A percentile compares a stretch with the other conserved stretches of the same genome.
phyloP scores from a whole-genome alignment of 2,888 invertebrate species.

The Hirtodrosophila trivittata region DNA sequence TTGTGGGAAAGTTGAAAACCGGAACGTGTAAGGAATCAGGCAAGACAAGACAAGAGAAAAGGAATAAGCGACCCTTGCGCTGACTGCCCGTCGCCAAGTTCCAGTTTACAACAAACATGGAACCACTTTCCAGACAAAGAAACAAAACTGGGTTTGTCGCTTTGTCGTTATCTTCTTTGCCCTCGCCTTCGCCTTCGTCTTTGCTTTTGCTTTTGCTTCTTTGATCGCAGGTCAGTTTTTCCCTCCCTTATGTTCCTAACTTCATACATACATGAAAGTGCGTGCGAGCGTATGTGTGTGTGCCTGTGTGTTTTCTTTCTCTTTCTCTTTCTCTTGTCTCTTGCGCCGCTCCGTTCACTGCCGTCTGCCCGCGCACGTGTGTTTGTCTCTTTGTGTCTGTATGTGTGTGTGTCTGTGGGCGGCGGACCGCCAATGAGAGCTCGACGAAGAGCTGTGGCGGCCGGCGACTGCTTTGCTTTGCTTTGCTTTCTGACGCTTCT shows the following conservation, averaged over 20 bases:
- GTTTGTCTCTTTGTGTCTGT: conserved; percentile 17
- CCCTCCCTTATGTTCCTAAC: conserved; percentile 48
- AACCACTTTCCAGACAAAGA: conserved; percentile 1
- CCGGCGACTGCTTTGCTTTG: conserved; percentile 24
- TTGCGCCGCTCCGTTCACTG: conserved; percentile 22
- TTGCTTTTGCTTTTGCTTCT: conserved; percentile 27
- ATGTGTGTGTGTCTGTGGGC: conserved; percentile 23
- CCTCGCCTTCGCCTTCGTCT: too few species aligned
- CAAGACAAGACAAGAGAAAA: conserved; percentile 5
- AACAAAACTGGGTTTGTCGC: conserved; percentile 9
- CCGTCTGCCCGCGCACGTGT: conserved; percentile 48
- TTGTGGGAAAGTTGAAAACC: conserved; percentile 44
- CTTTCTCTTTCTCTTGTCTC: conserved; percentile 23
- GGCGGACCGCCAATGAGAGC: conserved; percentile 26
- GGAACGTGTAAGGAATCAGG: conserved; percentile 13
- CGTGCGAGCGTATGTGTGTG: conserved; percentile 18
- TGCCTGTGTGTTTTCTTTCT: conserved; percentile 11
- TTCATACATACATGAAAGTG: conserved; percentile 4
- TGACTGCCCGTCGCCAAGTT: conserved; percentile 26
- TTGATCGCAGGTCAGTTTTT: conserved; percentile 75
- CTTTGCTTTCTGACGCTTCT: conserved; percentile 47
- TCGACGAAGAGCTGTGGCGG: conserved; percentile 24
- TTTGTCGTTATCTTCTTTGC: conserved; percentile 7
- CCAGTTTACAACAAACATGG: not conserved
- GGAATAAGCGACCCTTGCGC: conserved; percentile 25